These are phyloP conservation scores for Sthenelais limicola DNA, from an alignment of 2,888 invertebrate genomes.

Conservation along the genomic window DNA sequence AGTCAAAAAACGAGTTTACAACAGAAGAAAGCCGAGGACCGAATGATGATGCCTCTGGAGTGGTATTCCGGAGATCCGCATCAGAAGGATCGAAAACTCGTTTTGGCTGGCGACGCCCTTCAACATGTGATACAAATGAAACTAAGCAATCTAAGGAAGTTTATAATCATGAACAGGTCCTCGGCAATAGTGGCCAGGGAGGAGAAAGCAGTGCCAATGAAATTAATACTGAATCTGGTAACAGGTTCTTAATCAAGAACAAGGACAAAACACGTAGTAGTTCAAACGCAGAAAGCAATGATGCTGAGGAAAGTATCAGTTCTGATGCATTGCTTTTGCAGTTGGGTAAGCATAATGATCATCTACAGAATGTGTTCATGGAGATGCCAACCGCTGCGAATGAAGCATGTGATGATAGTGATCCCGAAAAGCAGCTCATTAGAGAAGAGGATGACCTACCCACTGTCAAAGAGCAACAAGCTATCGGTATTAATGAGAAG, in stretches of 20 bases:
- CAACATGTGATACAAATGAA: slow-evolving; percentile 6
- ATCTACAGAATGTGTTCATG: slow-evolving; percentile 38
- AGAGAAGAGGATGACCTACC: slow-evolving; percentile 26
- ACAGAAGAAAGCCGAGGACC: slow-evolving; percentile 39
- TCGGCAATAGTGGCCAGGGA: no score
- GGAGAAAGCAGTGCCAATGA: background rate
- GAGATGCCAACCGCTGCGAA: slow-evolving; percentile 21
- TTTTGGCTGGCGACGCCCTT: slow-evolving; percentile 36
- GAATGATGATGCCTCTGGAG: slow-evolving; percentile 39
- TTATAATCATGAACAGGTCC: slow-evolving; percentile 42
- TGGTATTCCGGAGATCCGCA: slow-evolving; percentile 39
- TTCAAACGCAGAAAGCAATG: no score
- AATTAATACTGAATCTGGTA: background rate
- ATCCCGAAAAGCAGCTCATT: slow-evolving; percentile 17
- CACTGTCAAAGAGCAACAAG: slow-evolving; percentile 18
- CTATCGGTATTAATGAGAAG: slow-evolving; percentile 25
- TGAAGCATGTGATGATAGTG: no score
- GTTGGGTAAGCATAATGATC: slow-evolving; percentile 26
- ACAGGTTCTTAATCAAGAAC: no score
- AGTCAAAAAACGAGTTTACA: slow-evolving; percentile 39
- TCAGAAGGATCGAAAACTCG: slow-evolving; percentile 38
- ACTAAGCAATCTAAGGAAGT: slow-evolving; percentile 37
- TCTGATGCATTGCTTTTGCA: no score
- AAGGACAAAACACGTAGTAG: no score
- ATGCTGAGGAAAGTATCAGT: no score